Percentiles rank a stretch among this genome's conserved stretches.
These are phyloP conservation scores for Stylophora pistillata DNA, from an alignment of 64 coral and sea anemone genomes.

Conservation along the genomic window DNA sequence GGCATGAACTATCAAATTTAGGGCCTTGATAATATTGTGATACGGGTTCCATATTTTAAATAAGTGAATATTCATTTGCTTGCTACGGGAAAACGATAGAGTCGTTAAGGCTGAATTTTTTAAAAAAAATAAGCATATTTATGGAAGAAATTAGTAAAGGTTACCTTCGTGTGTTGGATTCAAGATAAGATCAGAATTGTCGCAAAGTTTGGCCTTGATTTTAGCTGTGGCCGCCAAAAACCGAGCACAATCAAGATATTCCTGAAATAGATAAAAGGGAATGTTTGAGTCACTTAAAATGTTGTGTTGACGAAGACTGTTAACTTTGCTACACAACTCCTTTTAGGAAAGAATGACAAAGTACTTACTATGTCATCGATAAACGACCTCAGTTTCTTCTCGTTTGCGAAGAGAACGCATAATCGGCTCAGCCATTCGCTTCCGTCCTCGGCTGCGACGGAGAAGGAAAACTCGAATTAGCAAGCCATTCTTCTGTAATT, in stretches of 20 bases:
- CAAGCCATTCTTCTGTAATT: neutral
- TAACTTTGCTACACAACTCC: neutral
- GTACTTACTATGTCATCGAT: constrained; percentile 26
- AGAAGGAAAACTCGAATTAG: neutral
- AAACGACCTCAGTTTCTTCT: constrained; percentile 40
- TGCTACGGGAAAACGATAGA: neutral
- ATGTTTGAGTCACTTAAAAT: constrained; percentile 18
- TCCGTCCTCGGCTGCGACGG: constrained; percentile 17
- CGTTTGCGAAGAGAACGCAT: constrained; percentile 39
- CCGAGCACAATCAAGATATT: constrained; percentile 18
- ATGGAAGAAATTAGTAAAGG: neutral
- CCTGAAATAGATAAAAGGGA: constrained; percentile 7
- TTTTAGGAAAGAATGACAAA: neutral
- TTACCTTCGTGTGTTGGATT: constrained; percentile 53
- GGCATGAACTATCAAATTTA: neutral
- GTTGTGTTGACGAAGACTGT: neutral
- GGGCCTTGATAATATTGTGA: constrained; percentile 16
- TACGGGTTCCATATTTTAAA: constrained; percentile 1
- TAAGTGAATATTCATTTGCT: neutral
- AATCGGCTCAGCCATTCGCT: constrained; percentile 32
- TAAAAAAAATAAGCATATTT: neutral
- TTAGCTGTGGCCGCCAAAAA: constrained; percentile 33
- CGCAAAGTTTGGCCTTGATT: constrained; percentile 29
- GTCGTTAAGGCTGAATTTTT: neutral
- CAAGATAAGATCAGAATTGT: constrained; percentile 9